phyloP scores from a whole-genome alignment of 2,113 vertebrate species.

The Vulpes lagopus region DNA sequence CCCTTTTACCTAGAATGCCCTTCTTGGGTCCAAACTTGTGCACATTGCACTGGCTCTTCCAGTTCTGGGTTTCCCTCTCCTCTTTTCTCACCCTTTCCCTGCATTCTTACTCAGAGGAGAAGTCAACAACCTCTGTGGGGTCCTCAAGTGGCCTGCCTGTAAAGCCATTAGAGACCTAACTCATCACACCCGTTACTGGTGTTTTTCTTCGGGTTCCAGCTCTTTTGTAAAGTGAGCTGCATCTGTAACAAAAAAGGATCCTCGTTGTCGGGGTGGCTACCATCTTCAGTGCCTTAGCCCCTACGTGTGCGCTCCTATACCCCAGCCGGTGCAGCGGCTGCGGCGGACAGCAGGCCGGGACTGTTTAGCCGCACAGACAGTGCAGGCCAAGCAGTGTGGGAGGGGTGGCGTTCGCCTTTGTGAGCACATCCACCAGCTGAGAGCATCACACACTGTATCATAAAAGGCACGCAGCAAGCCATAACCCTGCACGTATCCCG shows the following conservation, averaged over 20 bases:
- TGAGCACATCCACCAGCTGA: background rate
- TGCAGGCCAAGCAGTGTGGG: accelerated
- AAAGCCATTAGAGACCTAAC: accelerated
- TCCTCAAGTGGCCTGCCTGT: accelerated
- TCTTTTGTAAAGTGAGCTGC: background rate
- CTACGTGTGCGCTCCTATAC: background rate
- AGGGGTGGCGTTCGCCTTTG: background rate
- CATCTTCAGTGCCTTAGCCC: background rate
- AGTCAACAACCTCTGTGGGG: accelerated
- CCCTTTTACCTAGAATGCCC: background rate
- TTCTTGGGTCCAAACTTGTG: background rate
- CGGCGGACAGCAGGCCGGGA: accelerated
- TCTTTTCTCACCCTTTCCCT: background rate
- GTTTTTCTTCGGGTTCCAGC: background rate
- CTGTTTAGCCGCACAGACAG: background rate
- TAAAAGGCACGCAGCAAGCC: background rate
- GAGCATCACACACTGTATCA: background rate
- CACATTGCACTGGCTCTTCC: accelerated
- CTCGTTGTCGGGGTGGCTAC: accelerated
- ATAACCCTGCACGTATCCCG: accelerated
- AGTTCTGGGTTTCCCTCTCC: background rate
- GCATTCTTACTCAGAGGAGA: no score
- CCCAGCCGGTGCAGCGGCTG: background rate
- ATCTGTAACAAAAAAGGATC: background rate
- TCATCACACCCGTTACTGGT: accelerated